Evolutionary conservation across 2,888 invertebrate genomes (phyloP).

Genomic region (Apamea epomidion): DNA sequence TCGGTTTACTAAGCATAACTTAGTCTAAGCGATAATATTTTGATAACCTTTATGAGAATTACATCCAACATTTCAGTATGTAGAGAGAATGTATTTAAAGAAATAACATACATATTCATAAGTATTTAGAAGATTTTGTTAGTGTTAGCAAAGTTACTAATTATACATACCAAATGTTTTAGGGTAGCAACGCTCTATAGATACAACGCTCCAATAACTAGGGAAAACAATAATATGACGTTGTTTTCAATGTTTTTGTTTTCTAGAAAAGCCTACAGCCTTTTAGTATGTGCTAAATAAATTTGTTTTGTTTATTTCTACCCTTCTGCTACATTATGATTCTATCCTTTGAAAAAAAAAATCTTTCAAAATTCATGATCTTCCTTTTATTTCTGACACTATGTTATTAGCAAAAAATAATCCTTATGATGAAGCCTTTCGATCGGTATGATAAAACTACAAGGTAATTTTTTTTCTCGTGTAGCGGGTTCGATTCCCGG

Average conservation of each 20-base stretch:
- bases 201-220: neutral
- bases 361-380: no score
- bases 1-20: conserved; percentile 20
- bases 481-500: no score
- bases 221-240: neutral
- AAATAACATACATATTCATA: conserved; percentile 30
- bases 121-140: conserved; percentile 21
- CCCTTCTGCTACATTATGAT: neutral
- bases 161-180: conserved; percentile 7
- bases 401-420: no score
- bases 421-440: no score
- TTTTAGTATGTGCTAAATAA: neutral
- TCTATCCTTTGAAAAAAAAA: no score
- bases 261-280: neutral
- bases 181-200: neutral
- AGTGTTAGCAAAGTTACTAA: conserved; percentile 9
- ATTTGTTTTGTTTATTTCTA: neutral
- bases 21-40: conserved; percentile 35
- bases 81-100: conserved; percentile 3
- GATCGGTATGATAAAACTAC: no score
- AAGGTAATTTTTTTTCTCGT: no score
- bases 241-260: neutral
- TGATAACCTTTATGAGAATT: conserved; percentile 39
- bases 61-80: conserved; percentile 20
- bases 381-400: no score